Base-by-base conservation (phyloP, 1,140 invertebrate genomes). In the Apis florea region DNA sequence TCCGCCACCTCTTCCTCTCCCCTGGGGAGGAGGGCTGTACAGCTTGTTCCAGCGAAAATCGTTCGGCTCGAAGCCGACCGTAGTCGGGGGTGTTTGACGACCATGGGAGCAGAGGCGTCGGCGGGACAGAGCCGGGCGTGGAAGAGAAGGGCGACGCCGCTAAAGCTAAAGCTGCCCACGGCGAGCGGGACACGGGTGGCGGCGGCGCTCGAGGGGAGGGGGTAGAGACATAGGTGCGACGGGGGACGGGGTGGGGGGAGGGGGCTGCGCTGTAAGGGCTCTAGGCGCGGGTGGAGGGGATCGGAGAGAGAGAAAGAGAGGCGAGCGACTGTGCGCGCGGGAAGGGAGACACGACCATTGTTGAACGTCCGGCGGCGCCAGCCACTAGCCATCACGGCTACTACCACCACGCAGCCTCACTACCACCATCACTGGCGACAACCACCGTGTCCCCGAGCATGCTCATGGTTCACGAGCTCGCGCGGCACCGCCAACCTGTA, bases 281-380 rank as follows among this genome's bases (percentile, higher is more conserved):
- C 76, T 51, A 5, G 69, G 82, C 67, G 81, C 80, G 86, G 75
- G 84, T 78, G 79, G 68, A 56, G 13, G 24, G 54, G 54, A 8
- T 31, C 21, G 13, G n/a, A n/a, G n/a, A n/a, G n/a, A n/a, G n/a
- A n/a, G n/a, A n/a, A n/a, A n/a, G 6, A 40, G 47, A 19, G 51
- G 17, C 21, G 51, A 6, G 15, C 24, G 15, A 19, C 68, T 47
- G 40, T n/a, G 47, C 47, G 67, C 67, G 21, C 47, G n/a, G 24
- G 19, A 70, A 82, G 84, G 79, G 86, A 84, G 77, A 70, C 80
- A 74, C 88, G 84, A 88, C 89, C 87, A 91, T 91, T 91, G 91
- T 91, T 89, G 90, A 90, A 90, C 86, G 90, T 92, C 90, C 90
- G 89, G 84, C 90, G 91, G 91, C 91, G 91, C 90, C 91, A 92